Base-by-base conservation (phyloP, 2,888 invertebrate genomes). In the Plebejus anna region DNA sequence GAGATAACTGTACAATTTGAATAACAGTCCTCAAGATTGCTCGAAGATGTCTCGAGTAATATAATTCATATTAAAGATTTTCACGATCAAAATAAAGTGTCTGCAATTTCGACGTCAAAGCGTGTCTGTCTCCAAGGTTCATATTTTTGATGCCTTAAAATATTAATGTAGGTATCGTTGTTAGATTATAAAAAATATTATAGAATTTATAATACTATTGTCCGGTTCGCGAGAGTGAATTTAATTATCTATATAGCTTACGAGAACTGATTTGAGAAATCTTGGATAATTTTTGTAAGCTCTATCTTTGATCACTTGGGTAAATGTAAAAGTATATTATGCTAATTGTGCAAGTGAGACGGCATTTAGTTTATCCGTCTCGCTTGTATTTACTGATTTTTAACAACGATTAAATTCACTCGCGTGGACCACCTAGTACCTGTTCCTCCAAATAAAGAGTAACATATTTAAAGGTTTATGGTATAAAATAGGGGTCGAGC, bases 141-240 rank as follows among this genome's bases (percentile, higher is more conserved):
- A 73, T 73, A 73, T 51, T 73, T 73, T 73, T 55, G 55, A 73
- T 73, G 73, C 73, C 73, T 73, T 73, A 73, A 73, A 61, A 73
- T 73, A 73, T 73, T 73, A 32, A 72, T 47, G 47, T 72, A 73
- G 73, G 73, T 73, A 55, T 73, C 73, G 73, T 73, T 73, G 73
- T 73, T 73, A 73, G 73, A 73, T 55, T 73, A 47, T 55, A 73
- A 55, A 72, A 55, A 73, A 55, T 55, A 73, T 73, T 72, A 72
- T 72, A 72, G 72, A 72, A 72, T 72, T 72, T 72, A 72, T 72
- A 55, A 73, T 16, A 73, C 32, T 73, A 73, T 71, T 51, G 73
- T 51, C 73, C 32, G 22, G 73, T 32, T 73, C 73, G 73, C 0
- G 32, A 16, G 28, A 47, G 73, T 73, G 32, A 42, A 42, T 22